Conservation (phyloP, 1,140 invertebrate species). For the Littorina saxatilis region DNA sequence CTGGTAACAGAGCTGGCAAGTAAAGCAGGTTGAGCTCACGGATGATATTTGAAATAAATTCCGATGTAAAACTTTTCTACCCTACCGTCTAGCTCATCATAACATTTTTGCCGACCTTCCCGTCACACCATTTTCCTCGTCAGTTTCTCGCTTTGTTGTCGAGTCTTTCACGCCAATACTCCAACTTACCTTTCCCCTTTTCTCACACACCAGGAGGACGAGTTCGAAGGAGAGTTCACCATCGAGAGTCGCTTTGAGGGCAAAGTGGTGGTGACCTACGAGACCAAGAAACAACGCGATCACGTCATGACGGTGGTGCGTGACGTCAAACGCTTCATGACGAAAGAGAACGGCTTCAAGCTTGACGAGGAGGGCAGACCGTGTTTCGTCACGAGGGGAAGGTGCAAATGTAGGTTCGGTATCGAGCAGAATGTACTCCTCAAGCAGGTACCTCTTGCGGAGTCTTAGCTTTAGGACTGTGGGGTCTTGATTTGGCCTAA, state of each 20-base stretch:
- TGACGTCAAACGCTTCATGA: slow-evolving; percentile 70
- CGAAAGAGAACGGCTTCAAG: slow-evolving; percentile 63
- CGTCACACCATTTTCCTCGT: too few relatives aligned
- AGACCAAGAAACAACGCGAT: slow-evolving; percentile 44
- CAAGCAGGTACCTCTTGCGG: slow-evolving; percentile 33
- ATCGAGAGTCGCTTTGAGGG: slow-evolving; percentile 74
- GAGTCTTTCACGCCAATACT: too few relatives aligned
- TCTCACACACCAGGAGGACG: slow-evolving; percentile 66
- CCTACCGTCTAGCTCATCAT: too few relatives aligned
- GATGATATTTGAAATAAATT: too few relatives aligned
- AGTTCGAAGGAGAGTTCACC: slow-evolving; percentile 75
- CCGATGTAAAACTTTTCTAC: too few relatives aligned
- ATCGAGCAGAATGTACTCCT: slow-evolving; percentile 74
- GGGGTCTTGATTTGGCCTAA: neutral
- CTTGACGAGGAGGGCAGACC: slow-evolving; percentile 59
- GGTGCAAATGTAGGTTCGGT: slow-evolving; percentile 74
- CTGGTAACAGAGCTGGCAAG: too few relatives aligned
- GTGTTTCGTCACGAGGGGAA: slow-evolving; percentile 67
- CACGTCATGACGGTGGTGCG: slow-evolving; percentile 51
- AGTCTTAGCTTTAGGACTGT: neutral
- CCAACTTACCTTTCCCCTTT: too few relatives aligned
- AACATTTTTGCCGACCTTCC: too few relatives aligned
- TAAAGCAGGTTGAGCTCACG: too few relatives aligned
- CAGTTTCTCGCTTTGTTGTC: too few relatives aligned
- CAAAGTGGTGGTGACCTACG: slow-evolving; percentile 50